Evolutionary conservation across 1,140 invertebrate species (phyloP).

Genomic region (Cyclina sinensis): DNA sequence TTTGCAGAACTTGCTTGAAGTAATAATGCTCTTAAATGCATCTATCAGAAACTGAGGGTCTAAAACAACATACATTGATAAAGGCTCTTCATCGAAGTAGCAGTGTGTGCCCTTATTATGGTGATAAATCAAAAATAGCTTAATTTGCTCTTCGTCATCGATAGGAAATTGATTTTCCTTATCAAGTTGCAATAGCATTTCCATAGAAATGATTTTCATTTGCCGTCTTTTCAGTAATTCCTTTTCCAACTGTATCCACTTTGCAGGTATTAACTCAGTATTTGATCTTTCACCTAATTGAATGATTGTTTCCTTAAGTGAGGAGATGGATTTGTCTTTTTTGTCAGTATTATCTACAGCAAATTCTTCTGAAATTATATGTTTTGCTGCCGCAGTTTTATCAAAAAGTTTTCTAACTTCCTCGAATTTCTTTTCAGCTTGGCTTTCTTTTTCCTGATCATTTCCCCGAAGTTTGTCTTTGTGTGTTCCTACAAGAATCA

Average conservation of each 20-base stretch:
- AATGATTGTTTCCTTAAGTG: not conserved
- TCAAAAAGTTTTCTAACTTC: not conserved
- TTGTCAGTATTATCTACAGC: not conserved
- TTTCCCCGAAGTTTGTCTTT: not conserved
- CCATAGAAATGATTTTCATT: not conserved
- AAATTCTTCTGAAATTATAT: not conserved
- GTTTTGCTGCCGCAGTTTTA: not conserved
- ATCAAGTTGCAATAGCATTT: not conserved
- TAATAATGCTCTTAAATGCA: conserved; percentile 43
- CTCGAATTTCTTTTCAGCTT: not conserved
- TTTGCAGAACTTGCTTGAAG: not conserved
- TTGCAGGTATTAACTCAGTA: not conserved
- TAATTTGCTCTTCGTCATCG: not conserved
- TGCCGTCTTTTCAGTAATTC: not conserved
- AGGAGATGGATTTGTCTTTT: not conserved
- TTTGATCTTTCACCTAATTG: not conserved
- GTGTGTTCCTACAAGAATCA: conserved; percentile 22
- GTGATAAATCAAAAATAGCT: not conserved
- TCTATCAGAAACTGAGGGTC: conserved; percentile 16
- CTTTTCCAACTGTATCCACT: conserved; percentile 11
- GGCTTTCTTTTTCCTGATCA: not conserved
- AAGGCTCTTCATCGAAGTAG: not conserved
- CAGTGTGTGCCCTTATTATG: not conserved
- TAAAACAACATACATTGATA: not conserved
- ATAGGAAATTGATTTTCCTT: not conserved